Conservation (phyloP, 2,113 vertebrate genomes). For the Urocolius indicus region DNA sequence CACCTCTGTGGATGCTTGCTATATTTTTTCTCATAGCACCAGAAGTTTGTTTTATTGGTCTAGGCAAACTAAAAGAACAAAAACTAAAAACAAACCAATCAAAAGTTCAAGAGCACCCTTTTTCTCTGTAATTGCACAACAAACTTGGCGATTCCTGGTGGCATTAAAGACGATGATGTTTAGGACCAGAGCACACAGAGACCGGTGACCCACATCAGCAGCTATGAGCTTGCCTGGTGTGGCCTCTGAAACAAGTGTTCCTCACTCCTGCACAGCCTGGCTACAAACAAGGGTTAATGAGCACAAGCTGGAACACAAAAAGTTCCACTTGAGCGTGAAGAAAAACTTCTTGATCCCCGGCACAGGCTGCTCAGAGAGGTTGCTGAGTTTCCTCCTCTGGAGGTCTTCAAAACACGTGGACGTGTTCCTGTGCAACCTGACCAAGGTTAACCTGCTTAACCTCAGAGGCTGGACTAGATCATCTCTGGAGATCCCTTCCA, state of each 20-base stretch:
- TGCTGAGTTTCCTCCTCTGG: too few species aligned
- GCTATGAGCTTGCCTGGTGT: background rate
- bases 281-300: background rate
- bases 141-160: background rate
- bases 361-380: too few species aligned
- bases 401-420: too few species aligned
- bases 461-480: too few species aligned
- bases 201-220: background rate
- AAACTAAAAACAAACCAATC: background rate
- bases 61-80: background rate
- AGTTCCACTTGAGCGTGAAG: too few species aligned
- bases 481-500: too few species aligned
- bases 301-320: too few species aligned
- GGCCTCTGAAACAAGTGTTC: background rate
- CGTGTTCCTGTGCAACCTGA: too few species aligned
- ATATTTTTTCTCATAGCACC: background rate
- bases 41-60: background rate
- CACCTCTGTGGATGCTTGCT: accelerated
- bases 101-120: background rate
- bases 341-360: too few species aligned
- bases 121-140: background rate
- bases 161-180: background rate
- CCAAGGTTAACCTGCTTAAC: too few species aligned
- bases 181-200: background rate
- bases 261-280: background rate